Evolutionary conservation across 2,797 vertebrate genomes (phyloP).

Genomic region (Echeneis naucrates): DNA sequence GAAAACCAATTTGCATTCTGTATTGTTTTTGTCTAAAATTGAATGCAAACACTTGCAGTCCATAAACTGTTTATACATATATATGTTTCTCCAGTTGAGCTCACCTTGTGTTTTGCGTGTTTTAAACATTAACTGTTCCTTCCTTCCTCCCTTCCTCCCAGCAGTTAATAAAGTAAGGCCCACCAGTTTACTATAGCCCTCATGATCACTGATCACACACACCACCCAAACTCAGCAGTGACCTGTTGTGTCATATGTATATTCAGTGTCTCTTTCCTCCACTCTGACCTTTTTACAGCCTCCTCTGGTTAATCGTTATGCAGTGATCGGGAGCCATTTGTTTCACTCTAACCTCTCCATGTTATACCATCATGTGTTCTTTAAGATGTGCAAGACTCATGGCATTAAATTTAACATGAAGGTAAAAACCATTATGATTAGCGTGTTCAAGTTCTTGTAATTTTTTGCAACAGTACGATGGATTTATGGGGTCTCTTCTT

Average conservation of each 20-base stretch:
- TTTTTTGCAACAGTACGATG: not conserved
- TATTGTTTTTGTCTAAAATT: slow-evolving; percentile 40
- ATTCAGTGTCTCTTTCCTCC: slow-evolving; percentile 13
- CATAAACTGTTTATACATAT: too few relatives aligned
- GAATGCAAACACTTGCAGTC: slow-evolving; percentile 37
- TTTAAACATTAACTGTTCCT: slow-evolving; percentile 73
- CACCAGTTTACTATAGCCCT: slow-evolving; percentile 68
- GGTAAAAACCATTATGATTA: slow-evolving; percentile 77
- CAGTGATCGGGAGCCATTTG: slow-evolving; percentile 85
- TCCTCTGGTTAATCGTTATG: slow-evolving; percentile 70
- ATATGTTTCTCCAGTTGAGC: slow-evolving; percentile 58
- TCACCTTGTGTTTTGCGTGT: slow-evolving; percentile 66
- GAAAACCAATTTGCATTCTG: slow-evolving; percentile 32
- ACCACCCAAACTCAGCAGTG: slow-evolving; percentile 63
- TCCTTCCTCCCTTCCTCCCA: too few relatives aligned
- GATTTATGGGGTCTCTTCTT: slow-evolving; percentile 15
- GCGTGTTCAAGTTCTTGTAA: not conserved
- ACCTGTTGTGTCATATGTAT: slow-evolving; percentile 56
- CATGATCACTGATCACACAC: slow-evolving; percentile 71
- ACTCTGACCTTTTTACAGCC: slow-evolving; percentile 45
- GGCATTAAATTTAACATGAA: slow-evolving; percentile 89
- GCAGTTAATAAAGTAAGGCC: slow-evolving; percentile 75
- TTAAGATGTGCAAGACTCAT: slow-evolving; percentile 86
- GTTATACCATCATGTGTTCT: slow-evolving; percentile 85
- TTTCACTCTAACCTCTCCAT: slow-evolving; percentile 86